phyloP scores from a whole-genome alignment of 1,140 invertebrate species.

The Patella vulgata region DNA sequence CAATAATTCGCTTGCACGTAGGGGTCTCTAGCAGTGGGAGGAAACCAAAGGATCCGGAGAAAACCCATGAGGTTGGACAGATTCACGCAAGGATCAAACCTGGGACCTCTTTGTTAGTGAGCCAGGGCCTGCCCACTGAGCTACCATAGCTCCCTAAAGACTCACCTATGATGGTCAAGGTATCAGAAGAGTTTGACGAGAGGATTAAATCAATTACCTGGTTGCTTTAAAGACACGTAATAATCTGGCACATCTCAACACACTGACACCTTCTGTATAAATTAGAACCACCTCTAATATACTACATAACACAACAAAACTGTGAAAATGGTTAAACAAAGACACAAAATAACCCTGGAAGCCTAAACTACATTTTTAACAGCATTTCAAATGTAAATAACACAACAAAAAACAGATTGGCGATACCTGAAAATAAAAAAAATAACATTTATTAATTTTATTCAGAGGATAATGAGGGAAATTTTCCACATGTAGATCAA shows the following conservation, averaged over 20 bases:
- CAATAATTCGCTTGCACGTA: too few species aligned
- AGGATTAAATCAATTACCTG: constrained; percentile 68
- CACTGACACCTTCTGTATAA: constrained; percentile 71
- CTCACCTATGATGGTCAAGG: too few species aligned
- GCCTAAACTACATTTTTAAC: constrained; percentile 99
- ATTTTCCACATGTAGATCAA: too few species aligned
- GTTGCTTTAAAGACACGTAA: constrained; percentile 74
- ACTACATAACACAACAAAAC: constrained; percentile 73
- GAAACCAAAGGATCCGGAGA: too few species aligned
- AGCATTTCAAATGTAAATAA: constrained; percentile 99
- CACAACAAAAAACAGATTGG: constrained; percentile 97
- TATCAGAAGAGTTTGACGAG: too few species aligned
- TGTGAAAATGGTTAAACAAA: constrained; percentile 76
- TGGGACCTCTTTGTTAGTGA: too few species aligned
- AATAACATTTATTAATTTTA: constrained; percentile 63
- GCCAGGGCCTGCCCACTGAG: too few species aligned
- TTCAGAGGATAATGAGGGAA: too few species aligned
- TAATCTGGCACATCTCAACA: constrained; percentile 73
- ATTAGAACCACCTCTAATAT: constrained; percentile 73
- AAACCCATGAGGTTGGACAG: too few species aligned
- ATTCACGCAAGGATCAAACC: too few species aligned
- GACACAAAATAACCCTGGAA: constrained; percentile 75
- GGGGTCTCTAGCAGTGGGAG: too few species aligned
- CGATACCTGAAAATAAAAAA: constrained; percentile 67
- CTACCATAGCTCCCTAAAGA: neutral